Percentiles rank a stretch among this genome's conserved stretches.
Evolutionary conservation across 2,113 vertebrate genomes (phyloP).

Genomic region (Sminthopsis crassicaudata): DNA sequence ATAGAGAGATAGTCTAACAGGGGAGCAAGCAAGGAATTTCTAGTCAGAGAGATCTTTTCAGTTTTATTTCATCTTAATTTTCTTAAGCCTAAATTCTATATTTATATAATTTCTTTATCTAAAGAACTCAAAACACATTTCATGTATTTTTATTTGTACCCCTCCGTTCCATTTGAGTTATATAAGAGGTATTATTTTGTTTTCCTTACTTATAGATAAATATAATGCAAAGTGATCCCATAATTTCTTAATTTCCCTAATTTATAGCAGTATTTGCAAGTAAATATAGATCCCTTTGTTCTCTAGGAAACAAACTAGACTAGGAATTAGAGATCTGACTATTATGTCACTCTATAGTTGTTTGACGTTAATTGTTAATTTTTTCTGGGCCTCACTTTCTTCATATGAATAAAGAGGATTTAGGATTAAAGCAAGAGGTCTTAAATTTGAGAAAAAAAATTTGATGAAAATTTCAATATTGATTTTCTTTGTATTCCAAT

Average conservation of each 20-base stretch:
- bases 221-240: conserved; percentile 21
- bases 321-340: background rate
- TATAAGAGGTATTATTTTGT: conserved; percentile 28
- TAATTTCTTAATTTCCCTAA: conserved; percentile 28
- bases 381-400: background rate
- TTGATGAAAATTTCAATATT: background rate
- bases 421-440: background rate
- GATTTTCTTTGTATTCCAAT: background rate
- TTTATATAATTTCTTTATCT: background rate
- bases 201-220: conserved; percentile 38
- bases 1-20: background rate
- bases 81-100: conserved; percentile 25
- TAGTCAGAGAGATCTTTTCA: conserved; percentile 44
- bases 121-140: background rate
- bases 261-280: conserved; percentile 29
- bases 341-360: background rate
- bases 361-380: background rate
- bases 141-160: background rate
- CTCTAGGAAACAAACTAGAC: background rate
- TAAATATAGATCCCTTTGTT: background rate
- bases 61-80: conserved; percentile 35
- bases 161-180: conserved; percentile 1
- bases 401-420: background rate
- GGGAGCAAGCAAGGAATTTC: conserved; percentile 16
- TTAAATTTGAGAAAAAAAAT: background rate